Base-by-base conservation (phyloP, 2,113 vertebrate species). In the Nothocercus nigrocapillus region DNA sequence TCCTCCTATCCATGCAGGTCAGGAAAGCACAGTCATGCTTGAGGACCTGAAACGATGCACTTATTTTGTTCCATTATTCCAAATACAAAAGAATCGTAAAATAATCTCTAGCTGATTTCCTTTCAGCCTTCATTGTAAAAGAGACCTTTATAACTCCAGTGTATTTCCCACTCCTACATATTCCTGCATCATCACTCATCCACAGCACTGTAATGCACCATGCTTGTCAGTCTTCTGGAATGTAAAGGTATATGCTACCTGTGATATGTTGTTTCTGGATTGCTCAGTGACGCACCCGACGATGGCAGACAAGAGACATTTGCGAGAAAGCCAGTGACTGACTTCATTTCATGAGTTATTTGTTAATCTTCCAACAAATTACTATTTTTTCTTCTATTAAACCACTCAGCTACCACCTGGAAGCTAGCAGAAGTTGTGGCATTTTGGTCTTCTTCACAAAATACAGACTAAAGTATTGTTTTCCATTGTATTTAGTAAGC, bases 321-420 rank as follows among this genome's bases (percentile, higher is more conserved):
- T 88, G 44, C 64, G 64, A 53, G n/a, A 32, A 72, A 25, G 40
- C n/a, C 58, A 73, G 28, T 14, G 51, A 77, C 36, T 59, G 81
- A 85, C 30, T 28, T 84, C 85, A 90, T 83, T 80, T 47, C 44
- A 85, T 36, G 44, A 86, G n/a, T 90, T 86, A 82, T 86, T 94
- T 85, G 79, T 89, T 44, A 89, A 19, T 59, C 45, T 94, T 91
- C 93, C 89, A 81, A 69, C n/a, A 53, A 56, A 56, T 73, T 47
- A 51, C 42, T 27, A 17, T 69, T 17, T 84, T 88, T 93, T 54
- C 91, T 80, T 61, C 49, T 28, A 62, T 78, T 93, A 88, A 93
- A 87, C 36, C 14, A 38, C 34, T 77, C 4, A 82, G 36, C 21
- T 79, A 45, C 82, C 58, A 54, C 32, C 20, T 45, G 82, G 69